phyloP scores from a whole-genome alignment of 2,113 vertebrate species.

The Hystrix brachyura region DNA sequence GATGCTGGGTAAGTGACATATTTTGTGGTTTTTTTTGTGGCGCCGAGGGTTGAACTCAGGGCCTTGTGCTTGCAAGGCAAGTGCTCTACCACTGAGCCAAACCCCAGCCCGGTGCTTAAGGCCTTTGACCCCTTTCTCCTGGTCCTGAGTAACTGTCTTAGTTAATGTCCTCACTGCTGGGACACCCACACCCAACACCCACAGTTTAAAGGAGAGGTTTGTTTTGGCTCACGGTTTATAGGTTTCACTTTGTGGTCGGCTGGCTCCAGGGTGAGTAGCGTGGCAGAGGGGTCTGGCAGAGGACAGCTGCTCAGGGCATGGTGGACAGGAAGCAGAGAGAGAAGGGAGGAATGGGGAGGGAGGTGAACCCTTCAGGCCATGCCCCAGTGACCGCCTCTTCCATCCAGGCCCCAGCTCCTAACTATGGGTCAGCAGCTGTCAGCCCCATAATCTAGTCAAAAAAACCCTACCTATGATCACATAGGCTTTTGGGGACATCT shows the following conservation, averaged over 20 bases:
- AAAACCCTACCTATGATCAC: neutral
- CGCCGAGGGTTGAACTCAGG: too few relatives aligned
- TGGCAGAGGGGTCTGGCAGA: neutral
- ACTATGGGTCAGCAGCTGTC: neutral
- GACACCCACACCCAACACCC: neutral
- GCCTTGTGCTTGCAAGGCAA: too few relatives aligned
- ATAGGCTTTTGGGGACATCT: neutral
- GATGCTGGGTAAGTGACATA: slow-evolving; percentile 85
- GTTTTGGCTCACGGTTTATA: neutral
- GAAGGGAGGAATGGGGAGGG: neutral
- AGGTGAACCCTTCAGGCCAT: neutral
- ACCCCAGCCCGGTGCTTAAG: too few relatives aligned
- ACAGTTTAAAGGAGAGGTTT: neutral
- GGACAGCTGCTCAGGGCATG: neutral
- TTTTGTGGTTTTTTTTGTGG: too few relatives aligned
- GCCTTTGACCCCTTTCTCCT: neutral
- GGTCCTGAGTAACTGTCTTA: accelerated
- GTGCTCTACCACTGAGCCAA: too few relatives aligned
- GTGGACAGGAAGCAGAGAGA: neutral
- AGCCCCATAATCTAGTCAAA: neutral
- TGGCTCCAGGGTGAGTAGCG: neutral
- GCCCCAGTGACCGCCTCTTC: neutral
- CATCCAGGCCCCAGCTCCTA: neutral
- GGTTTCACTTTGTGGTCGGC: neutral
- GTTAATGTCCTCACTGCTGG: neutral